These are phyloP conservation scores for Salvelinus sp. DNA, from an alignment of 2,113 vertebrate genomes.

Conservation along the genomic window DNA sequence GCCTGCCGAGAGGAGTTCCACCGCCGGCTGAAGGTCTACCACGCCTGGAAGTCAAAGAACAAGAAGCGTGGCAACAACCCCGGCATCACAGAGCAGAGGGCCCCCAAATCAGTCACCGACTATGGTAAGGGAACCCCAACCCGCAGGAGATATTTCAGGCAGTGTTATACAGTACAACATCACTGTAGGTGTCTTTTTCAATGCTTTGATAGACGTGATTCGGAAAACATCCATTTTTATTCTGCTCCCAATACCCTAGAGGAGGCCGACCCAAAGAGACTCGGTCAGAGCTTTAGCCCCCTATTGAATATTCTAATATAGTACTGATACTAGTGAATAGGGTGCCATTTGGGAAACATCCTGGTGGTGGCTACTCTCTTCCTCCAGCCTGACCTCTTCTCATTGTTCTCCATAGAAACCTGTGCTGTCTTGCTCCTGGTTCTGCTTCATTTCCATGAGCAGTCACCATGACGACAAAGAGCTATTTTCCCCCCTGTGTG, in stretches of 20 bases:
- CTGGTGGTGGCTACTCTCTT: background rate
- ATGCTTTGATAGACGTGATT: background rate
- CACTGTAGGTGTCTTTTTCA: background rate
- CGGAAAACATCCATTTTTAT: background rate
- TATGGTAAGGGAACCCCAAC: slow-evolving; percentile 81
- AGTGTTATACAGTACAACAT: background rate
- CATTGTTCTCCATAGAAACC: background rate
- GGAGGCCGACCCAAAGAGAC: background rate
- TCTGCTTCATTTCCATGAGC: slow-evolving; percentile 25
- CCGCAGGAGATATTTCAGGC: background rate
- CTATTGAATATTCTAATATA: background rate
- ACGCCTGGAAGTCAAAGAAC: slow-evolving; percentile 98
- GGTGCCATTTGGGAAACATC: background rate
- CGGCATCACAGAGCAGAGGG: slow-evolving; percentile 86
- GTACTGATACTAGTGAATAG: background rate
- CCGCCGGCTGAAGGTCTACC: slow-evolving; percentile 94
- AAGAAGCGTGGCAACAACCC: slow-evolving; percentile 91
- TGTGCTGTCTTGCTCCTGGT: background rate
- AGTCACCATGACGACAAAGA: slow-evolving; percentile 62
- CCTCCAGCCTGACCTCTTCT: background rate
- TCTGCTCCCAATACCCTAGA: background rate
- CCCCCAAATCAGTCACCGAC: slow-evolving; percentile 90
- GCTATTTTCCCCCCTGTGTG: slow-evolving; percentile 17
- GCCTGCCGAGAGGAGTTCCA: slow-evolving; percentile 98
- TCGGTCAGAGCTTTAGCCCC: background rate